Base-by-base conservation (phyloP, 2,888 invertebrate species). In the Volucella zonaria region DNA sequence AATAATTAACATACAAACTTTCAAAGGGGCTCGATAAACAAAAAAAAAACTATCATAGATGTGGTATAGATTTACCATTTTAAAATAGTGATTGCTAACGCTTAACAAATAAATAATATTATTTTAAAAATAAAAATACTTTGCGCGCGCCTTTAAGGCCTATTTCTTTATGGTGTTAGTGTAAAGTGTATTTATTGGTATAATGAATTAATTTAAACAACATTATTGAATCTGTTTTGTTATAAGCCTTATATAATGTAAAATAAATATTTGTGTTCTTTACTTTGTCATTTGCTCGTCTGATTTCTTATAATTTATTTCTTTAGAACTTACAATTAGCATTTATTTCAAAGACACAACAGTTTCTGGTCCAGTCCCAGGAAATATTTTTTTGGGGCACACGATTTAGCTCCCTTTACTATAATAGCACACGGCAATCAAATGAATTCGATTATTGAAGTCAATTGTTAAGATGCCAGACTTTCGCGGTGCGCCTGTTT, bases 291-390 rank as follows among this genome's bases (percentile, higher is more conserved):
- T 85, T 86, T 75, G 80, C 74, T 83, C 83, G 61, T 83, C 71
- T 83, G 75, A 80, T 75, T 83, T 59, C 83, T 80, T 83, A 83
- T 70, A 83, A 80, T 80, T 83, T 83, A 83, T 43, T 67, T 80
- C 80, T 79, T 77, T 86, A 86, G 83, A 87, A 87, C 86, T 87
- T 87, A 87, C 83, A 82, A 87, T 86, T 85, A 87, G 82, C 78
- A 77, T 82, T 82, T 75, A 76, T 90, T 90, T 90, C 89, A 90
- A 91, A 91, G 91, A 91, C 91, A 91, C 92, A 91, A 91, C 90
- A 91, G 92, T 92, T 91, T 90, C 91, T 92, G 92, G 91, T 92
- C 92, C 91, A 91, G 90, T 91, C 91, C 91, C 91, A 91, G 91
- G 91, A 91, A 91, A 90, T 91, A 87, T 87, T 89, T 87, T 87